Conservation (phyloP, 2,113 vertebrate species). For the Rhabdornis inornatus region DNA sequence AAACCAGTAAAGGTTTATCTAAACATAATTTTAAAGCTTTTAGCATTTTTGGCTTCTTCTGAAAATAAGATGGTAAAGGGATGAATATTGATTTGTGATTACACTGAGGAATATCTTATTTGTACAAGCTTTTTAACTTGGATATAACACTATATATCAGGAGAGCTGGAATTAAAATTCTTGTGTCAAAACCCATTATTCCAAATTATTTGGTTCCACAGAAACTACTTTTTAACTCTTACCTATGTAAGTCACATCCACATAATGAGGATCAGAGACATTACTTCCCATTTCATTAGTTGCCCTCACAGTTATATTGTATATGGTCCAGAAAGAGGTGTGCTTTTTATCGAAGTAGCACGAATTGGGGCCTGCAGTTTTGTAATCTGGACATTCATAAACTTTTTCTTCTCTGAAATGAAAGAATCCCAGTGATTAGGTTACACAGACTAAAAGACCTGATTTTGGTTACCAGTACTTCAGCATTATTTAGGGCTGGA, state of each 20-base stretch:
- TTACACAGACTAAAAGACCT: background rate
- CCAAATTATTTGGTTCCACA: background rate
- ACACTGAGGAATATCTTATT: background rate
- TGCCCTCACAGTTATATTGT: conserved; percentile 87
- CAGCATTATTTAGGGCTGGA: background rate
- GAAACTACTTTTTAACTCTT: background rate
- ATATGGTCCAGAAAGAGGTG: conserved; percentile 88
- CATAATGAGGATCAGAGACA: conserved; percentile 77
- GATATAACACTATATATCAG: background rate
- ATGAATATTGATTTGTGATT: background rate
- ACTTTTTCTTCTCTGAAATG: conserved; percentile 74
- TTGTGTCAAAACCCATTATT: background rate
- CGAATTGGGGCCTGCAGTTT: conserved; percentile 83
- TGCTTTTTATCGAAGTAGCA: conserved; percentile 91
- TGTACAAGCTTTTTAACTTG: background rate
- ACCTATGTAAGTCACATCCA: conserved; percentile 92
- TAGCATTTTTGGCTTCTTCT: background rate
- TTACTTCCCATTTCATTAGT: conserved; percentile 83
- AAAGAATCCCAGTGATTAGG: background rate
- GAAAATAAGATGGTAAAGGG: background rate
- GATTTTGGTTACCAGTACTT: background rate
- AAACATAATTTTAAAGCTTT: background rate
- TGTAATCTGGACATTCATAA: conserved; percentile 89
- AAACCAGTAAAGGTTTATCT: background rate
- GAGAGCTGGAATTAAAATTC: background rate